A percentile compares a stretch with the other conserved stretches of the same genome.
Conservation (phyloP, 30 jellyfish, hydroid and myxozoan genomes). For the Turritopsis dohrnii region DNA sequence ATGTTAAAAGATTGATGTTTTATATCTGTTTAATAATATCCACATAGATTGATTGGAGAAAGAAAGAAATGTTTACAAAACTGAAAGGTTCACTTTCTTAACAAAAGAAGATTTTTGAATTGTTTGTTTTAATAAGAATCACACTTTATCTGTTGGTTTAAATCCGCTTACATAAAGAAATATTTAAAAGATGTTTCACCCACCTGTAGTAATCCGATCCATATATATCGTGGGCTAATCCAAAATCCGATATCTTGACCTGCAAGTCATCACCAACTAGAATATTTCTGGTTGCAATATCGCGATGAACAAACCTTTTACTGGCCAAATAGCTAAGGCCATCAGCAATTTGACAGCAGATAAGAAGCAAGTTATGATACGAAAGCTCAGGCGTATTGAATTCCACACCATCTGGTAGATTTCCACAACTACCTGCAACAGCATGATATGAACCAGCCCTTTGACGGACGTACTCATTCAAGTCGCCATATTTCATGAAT, state of each 20-base stretch:
- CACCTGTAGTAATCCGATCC: constrained; percentile 76
- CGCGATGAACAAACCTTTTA: constrained; percentile 61
- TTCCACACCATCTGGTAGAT: constrained; percentile 60
- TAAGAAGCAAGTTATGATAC: constrained; percentile 34
- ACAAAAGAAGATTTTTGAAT: no score
- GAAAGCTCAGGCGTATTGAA: constrained; percentile 60
- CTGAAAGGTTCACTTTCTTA: no score
- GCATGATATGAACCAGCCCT: constrained; percentile 84
- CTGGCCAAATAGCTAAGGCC: constrained; percentile 70
- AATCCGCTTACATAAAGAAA: no score
- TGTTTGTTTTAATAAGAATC: no score
- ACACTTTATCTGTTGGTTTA: no score
- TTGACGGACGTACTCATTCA: constrained; percentile 43
- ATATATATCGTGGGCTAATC: constrained; percentile 76
- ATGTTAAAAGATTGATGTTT: no score
- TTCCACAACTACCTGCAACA: constrained; percentile 58
- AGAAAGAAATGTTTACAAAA: no score
- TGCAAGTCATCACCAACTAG: constrained; percentile 36
- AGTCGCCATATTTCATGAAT: constrained; percentile 72
- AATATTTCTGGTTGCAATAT: constrained; percentile 73
- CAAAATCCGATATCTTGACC: constrained; percentile 70
- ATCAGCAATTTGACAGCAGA: constrained; percentile 57
- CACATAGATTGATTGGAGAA: no score
- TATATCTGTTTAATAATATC: no score
- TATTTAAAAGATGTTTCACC: neutral